phyloP scores from a whole-genome alignment of 2,888 invertebrate genomes.

The Octodonta nipae region DNA sequence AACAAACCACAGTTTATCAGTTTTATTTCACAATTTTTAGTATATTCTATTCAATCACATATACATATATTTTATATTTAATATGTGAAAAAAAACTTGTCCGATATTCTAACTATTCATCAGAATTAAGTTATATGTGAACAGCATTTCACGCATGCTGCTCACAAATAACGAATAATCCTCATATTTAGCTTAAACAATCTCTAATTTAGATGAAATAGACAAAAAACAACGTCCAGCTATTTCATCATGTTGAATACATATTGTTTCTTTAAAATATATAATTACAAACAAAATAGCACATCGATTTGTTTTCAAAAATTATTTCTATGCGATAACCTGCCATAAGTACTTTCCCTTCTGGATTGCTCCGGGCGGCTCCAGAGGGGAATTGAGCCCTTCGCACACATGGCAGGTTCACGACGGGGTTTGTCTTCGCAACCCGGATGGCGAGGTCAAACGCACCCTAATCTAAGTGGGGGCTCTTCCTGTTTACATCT shows the following conservation, averaged over 20 bases:
- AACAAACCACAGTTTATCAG: no score
- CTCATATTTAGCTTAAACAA: no score
- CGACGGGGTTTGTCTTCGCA: slow-evolving; percentile 30
- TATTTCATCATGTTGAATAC: no score
- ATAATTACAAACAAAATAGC: slow-evolving; percentile 31
- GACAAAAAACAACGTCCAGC: no score
- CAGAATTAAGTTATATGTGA: no score
- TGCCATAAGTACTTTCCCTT: slow-evolving; percentile 19
- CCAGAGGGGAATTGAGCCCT: slow-evolving; percentile 45
- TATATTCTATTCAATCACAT: slow-evolving; percentile 33
- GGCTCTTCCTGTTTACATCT: no score
- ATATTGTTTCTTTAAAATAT: slow-evolving; percentile 28
- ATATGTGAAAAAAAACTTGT: no score
- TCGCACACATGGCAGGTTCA: slow-evolving; percentile 38
- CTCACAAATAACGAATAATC: no score
- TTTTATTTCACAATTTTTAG: slow-evolving; percentile 34
- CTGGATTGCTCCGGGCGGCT: slow-evolving; percentile 35
- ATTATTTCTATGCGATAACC: slow-evolving; percentile 18
- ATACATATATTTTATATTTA: slow-evolving; percentile 32
- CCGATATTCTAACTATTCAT: no score
- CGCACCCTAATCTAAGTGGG: slow-evolving; percentile 16
- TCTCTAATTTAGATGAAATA: no score
- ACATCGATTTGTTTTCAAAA: slow-evolving; percentile 25
- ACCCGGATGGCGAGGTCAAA: slow-evolving; percentile 30
- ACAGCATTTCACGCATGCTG: no score